These are phyloP conservation scores for Anabas testudineus DNA, from an alignment of 2,797 vertebrate species.

Conservation along the genomic window DNA sequence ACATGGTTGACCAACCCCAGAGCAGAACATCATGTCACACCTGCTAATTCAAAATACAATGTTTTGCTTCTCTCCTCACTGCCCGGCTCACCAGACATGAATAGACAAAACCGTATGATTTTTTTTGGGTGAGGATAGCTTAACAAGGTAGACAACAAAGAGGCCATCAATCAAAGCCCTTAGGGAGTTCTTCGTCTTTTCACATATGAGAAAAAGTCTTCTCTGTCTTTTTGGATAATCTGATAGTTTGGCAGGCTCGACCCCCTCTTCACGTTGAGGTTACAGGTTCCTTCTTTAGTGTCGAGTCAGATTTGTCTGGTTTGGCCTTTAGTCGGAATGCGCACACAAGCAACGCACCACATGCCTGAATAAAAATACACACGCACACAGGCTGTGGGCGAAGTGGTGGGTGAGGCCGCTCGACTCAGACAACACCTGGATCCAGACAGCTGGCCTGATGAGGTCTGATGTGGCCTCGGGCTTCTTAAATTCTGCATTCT, in stretches of 20 bases:
- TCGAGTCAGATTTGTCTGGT: conserved; percentile 67
- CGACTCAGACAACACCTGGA: conserved; percentile 66
- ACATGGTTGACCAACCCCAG: neutral
- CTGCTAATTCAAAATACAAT: conserved; percentile 37
- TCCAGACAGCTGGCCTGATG: conserved; percentile 68
- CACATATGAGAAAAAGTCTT: conserved; percentile 28
- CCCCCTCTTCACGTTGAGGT: conserved; percentile 50
- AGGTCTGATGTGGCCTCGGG: conserved; percentile 69
- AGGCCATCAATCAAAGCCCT: conserved; percentile 51
- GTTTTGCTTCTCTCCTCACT: conserved; percentile 22
- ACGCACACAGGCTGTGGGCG: conserved; percentile 25
- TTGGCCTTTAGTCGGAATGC: conserved; percentile 64
- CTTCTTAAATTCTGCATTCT: conserved; percentile 44
- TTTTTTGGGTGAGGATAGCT: neutral
- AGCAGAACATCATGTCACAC: conserved; percentile 35
- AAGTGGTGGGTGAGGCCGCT: conserved; percentile 47
- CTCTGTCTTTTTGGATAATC: conserved; percentile 38
- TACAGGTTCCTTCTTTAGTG: conserved; percentile 49
- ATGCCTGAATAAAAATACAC: conserved; percentile 20
- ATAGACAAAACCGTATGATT: conserved; percentile 18
- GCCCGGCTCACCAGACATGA: conserved; percentile 22
- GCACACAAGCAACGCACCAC: conserved; percentile 10
- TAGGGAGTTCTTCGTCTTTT: conserved; percentile 20
- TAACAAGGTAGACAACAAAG: conserved; percentile 45
- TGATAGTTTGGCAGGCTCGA: conserved; percentile 42